Percentiles rank a stretch among this genome's conserved stretches.
These are phyloP conservation scores for Piscicola geometra DNA, from an alignment of 2,888 invertebrate genomes.

Conservation along the genomic window DNA sequence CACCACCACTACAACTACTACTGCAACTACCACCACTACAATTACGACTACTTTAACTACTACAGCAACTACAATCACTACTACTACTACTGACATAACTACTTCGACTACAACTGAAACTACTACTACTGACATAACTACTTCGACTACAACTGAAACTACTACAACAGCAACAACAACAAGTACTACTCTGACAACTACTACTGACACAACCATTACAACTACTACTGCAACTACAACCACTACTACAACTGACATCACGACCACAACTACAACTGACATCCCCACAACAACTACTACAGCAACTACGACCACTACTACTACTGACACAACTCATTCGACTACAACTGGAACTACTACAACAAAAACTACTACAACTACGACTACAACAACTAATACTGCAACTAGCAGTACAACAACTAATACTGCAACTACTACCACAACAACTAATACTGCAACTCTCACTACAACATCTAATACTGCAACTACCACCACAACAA, in stretches of 20 bases:
- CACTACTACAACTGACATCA: neutral
- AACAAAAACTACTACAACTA: no score
- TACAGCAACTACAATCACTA: neutral
- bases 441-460: constrained; percentile 1
- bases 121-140: neutral
- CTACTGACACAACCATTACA: neutral
- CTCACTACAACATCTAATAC: neutral
- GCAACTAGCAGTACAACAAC: neutral
- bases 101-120: neutral
- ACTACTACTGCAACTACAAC: neutral
- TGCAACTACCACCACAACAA: neutral
- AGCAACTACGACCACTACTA: neutral
- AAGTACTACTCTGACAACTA: neutral
- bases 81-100: neutral
- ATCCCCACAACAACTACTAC: neutral
- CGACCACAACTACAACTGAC: neutral
- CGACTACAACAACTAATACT: no score
- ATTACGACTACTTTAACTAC: neutral
- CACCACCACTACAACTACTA: neutral
- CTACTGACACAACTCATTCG: no score
- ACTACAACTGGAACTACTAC: no score
- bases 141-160: constrained; percentile 5
- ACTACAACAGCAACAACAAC: neutral
- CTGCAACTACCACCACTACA: neutral
- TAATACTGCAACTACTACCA: neutral